Percentiles rank a stretch among this genome's conserved stretches.
Conservation (phyloP, 2,888 invertebrate genomes). For the Uloborus plumipes region DNA sequence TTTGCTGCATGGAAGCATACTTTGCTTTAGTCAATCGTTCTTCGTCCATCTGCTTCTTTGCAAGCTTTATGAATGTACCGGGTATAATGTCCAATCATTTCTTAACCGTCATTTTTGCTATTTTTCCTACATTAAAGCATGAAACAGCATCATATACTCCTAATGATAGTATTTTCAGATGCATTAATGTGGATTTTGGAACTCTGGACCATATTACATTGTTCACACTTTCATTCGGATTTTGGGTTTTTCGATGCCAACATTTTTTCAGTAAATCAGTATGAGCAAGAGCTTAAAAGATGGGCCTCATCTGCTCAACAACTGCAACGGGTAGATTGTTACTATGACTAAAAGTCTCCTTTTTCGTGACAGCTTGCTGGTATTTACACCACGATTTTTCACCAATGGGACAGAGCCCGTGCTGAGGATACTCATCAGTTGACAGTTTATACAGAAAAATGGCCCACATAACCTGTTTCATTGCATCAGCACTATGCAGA, state of each 20-base stretch:
- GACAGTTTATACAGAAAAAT: background rate
- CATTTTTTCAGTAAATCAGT: constrained; percentile 3
- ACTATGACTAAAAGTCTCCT: too few relatives aligned
- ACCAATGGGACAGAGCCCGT: constrained; percentile 15
- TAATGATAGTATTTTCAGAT: background rate
- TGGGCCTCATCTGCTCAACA: too few relatives aligned
- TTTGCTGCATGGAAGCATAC: too few relatives aligned
- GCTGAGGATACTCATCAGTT: too few relatives aligned
- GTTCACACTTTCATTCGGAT: constrained; percentile 3
- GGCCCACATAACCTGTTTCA: too few relatives aligned
- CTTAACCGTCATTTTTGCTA: background rate
- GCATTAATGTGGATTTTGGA: constrained; percentile 9
- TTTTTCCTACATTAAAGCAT: constrained; percentile 4
- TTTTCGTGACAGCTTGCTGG: too few relatives aligned
- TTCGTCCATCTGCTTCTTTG: too few relatives aligned
- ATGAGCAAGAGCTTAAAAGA: constrained; percentile 3
- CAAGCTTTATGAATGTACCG: too few relatives aligned
- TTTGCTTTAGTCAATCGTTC: too few relatives aligned
- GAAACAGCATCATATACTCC: constrained; percentile 11
- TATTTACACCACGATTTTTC: background rate
- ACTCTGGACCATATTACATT: constrained; percentile 15
- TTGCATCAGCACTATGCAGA: background rate
- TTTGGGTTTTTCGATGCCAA: constrained; percentile 1
- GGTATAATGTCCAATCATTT: too few relatives aligned
- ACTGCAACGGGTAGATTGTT: too few relatives aligned